Evolutionary conservation across 2,888 invertebrate species (phyloP), one percentile per base, ranked within the genome.

Genomic region (Cheilosia variabilis): DNA sequence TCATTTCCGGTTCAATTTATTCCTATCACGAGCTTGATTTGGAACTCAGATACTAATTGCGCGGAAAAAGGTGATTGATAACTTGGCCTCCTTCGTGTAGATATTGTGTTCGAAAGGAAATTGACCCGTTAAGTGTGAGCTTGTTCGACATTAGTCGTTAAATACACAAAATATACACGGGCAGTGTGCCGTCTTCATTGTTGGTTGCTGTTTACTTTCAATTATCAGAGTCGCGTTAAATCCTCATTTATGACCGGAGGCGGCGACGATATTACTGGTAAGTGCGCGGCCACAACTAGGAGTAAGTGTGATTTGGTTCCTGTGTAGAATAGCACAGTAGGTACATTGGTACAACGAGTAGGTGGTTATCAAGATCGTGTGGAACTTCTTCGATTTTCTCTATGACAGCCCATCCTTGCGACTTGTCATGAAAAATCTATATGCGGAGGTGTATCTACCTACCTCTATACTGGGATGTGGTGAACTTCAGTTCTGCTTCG

Each of bases 1-100:
- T 75, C 47, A 75, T 75, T 84, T 84, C 80, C 80, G 75, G 84
- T 84, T 71, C 73, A 79, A 84, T 75, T 84, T 75, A 84, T 80
- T 71, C 84, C 60, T 53, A 71, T 75, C 84, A 84, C 84, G 84
- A 69, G 15, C 34, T 60, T 15, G 58, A 31, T 71, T 75, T 84
- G 45, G 53, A 80, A 69, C 80, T 22, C 41, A 41, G 84, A 69
- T 69, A 80, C 84, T 84, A 84, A 84, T 84, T 84, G 84, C 75
- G 73, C 52, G 45, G 73, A 83, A 73, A 83, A 73, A 62, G 50
- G 72, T 79, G 79, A 73, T 83, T 78, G 79, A 79, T 79, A 83
- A 78, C 78, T 47, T 24, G 19, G 47, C 41, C 31, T 65, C 41
- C 22, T 65, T 53, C 55, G 24, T 66, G 31, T 50, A 9, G 50